Conservation (phyloP, 2,888 invertebrate genomes). For the Mythimna pallens region DNA sequence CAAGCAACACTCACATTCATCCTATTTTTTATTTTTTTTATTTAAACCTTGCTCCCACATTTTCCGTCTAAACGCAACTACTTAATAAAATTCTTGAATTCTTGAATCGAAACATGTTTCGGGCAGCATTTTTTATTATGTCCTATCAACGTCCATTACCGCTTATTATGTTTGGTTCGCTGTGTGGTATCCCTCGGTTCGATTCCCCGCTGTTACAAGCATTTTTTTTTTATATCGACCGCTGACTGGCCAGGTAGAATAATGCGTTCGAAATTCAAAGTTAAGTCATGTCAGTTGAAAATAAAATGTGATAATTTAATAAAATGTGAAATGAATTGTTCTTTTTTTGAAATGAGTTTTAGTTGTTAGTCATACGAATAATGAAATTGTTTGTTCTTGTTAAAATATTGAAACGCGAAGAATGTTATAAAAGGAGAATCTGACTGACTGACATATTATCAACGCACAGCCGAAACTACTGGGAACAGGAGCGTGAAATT, state of each 20-base stretch:
- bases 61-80: slow-evolving; percentile 52
- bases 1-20: slow-evolving; percentile 12
- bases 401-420: neutral
- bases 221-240: slow-evolving; percentile 63
- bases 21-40: slow-evolving; percentile 29
- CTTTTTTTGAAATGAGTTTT: slow-evolving; percentile 34
- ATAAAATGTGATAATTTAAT: slow-evolving; percentile 63
- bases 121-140: slow-evolving; percentile 71
- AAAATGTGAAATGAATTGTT: slow-evolving; percentile 41
- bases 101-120: slow-evolving; percentile 55
- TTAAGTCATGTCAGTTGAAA: slow-evolving; percentile 47
- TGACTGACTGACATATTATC: no score
- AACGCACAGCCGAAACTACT: no score
- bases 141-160: slow-evolving; percentile 83
- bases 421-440: no score
- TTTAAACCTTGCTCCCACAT: slow-evolving; percentile 40
- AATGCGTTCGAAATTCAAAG: slow-evolving; percentile 57
- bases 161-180: slow-evolving; percentile 84
- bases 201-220: slow-evolving; percentile 79
- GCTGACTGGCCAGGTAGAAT: slow-evolving; percentile 62
- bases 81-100: slow-evolving; percentile 59
- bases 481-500: no score
- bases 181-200: slow-evolving; percentile 77
- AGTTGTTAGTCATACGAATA: slow-evolving; percentile 21
- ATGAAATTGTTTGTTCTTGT: neutral